Conservation (phyloP, 2,113 vertebrate genomes). For the Caranx ignobilis region DNA sequence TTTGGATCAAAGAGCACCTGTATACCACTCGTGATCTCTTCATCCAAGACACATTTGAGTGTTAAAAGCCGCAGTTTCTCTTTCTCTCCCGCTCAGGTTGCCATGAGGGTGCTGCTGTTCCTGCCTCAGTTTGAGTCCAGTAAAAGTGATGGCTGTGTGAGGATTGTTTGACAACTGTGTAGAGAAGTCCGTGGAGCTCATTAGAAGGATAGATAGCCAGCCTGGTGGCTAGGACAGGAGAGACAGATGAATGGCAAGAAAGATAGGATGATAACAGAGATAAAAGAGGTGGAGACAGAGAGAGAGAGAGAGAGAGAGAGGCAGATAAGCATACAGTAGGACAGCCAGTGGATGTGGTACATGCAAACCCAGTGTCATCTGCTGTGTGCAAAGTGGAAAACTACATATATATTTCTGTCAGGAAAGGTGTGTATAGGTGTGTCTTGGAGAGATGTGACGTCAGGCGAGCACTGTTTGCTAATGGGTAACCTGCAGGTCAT, state of each 20-base stretch:
- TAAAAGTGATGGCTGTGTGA: conserved; percentile 90
- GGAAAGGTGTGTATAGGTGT: conserved; percentile 1
- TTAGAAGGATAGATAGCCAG: conserved; percentile 89
- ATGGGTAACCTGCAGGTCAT: conserved; percentile 66
- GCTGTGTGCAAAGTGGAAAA: conserved; percentile 29
- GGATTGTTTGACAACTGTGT: conserved; percentile 93
- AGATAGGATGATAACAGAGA: conserved; percentile 66
- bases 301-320: conserved; percentile 5
- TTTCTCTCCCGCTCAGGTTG: conserved; percentile 25
- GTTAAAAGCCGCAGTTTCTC: conserved; percentile 29
- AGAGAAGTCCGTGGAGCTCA: conserved; percentile 88
- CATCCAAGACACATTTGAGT: conserved; percentile 22
- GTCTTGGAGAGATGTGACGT: conserved; percentile 6
- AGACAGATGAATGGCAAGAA: conserved; percentile 71
- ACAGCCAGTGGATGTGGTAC: conserved; percentile 32
- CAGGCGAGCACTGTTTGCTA: conserved; percentile 18
- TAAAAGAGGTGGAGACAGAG: conserved; percentile 34
- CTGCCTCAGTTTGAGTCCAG: conserved; percentile 40
- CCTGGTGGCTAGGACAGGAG: conserved; percentile 59
- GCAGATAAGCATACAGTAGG: conserved; percentile 41
- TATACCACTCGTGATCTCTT: conserved; percentile 34
- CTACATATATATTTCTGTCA: conserved; percentile 14
- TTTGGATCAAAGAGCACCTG: conserved; percentile 15
- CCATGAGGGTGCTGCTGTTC: conserved; percentile 42
- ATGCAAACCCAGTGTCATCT: conserved; percentile 34